Evolutionary conservation across 2,797 vertebrate species (phyloP), one percentile per base, ranked within the genome.

Genomic region (Melanogrammus aeglefinus): DNA sequence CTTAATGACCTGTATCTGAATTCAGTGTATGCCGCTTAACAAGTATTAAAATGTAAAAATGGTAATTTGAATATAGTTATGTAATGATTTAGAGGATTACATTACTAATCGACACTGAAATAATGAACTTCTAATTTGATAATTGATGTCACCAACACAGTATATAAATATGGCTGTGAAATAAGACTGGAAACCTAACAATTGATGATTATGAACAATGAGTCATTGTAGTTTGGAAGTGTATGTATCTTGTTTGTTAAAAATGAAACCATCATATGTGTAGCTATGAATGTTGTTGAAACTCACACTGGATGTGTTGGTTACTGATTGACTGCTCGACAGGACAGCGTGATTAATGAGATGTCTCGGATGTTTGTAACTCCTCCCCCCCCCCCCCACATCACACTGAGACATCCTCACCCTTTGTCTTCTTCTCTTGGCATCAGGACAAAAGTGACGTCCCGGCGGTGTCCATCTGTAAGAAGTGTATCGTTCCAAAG

Each of bases 401-500:
- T 63, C 57, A 63, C 21, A 8, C 57, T 1, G 57, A n/a, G 21
- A 63, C 1, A 63, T 63, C 57, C 57, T 63, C 18, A n/a, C 57
- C 21, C 21, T 63, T 63, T 63, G 21, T n/a, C 57, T 63, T 35
- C 69, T 63, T 13, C 72, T 1, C 76, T n/a, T 73, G 29, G 75
- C 51, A 39, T 77, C 81, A 99, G 97, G 94, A 95, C 41, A 96
- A 95, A 89, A 88, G 88, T 0, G 87, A 96, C 2, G 90, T 95
- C 4, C 95, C 96, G 0, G 94, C 94, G 0, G 94, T 98, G 84
- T 97, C 97, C 75, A 94, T 99, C 83, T 99, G 98, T 91, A 98
- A 97, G 92, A 99, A 97, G 89, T 99, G 98, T 78, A 98, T 99
- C 82, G 89, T 93, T 51, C 97, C 97, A 14, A 99, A 99, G 87